Conservation (phyloP, 1,140 invertebrate genomes). For the Theocolax elegans region DNA sequence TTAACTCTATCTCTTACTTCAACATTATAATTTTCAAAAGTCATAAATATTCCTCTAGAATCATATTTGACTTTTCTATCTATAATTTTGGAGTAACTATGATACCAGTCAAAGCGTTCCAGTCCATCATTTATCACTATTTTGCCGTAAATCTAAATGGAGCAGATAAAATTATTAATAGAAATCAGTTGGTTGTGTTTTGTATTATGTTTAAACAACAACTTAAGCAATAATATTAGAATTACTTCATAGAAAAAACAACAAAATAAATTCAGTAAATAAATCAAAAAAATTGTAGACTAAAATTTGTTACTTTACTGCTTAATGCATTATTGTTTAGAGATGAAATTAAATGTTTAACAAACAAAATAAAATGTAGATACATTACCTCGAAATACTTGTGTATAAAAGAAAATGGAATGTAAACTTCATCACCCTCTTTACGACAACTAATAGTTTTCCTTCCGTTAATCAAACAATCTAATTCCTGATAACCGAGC, state of each 20-base stretch:
- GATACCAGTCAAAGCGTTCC: slow-evolving; percentile 91
- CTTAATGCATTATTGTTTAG: too few relatives aligned
- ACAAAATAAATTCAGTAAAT: too few relatives aligned
- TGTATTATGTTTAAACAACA: neutral
- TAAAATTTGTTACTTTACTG: too few relatives aligned
- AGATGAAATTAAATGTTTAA: neutral
- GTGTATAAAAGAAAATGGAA: slow-evolving; percentile 92
- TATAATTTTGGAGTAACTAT: slow-evolving; percentile 93
- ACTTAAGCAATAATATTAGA: neutral
- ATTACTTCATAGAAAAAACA: too few relatives aligned
- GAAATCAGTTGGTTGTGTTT: neutral
- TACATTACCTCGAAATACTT: slow-evolving; percentile 91
- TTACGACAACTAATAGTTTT: slow-evolving; percentile 85
- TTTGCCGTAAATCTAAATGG: slow-evolving; percentile 80
- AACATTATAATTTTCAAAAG: slow-evolving; percentile 98
- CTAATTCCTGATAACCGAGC: slow-evolving; percentile 78
- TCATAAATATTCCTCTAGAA: slow-evolving; percentile 89
- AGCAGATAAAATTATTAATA: slow-evolving; percentile 38
- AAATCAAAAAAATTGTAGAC: too few relatives aligned
- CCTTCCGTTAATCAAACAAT: slow-evolving; percentile 91
- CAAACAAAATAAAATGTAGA: slow-evolving; percentile 30
- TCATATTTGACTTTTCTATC: slow-evolving; percentile 89
- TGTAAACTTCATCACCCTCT: slow-evolving; percentile 88
- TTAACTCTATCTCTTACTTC: slow-evolving; percentile 95
- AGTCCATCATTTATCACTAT: slow-evolving; percentile 75